Evolutionary conservation across 2,888 invertebrate genomes (phyloP), one percentile per base, ranked within the genome.

Genomic region (Stegophylla sp.): DNA sequence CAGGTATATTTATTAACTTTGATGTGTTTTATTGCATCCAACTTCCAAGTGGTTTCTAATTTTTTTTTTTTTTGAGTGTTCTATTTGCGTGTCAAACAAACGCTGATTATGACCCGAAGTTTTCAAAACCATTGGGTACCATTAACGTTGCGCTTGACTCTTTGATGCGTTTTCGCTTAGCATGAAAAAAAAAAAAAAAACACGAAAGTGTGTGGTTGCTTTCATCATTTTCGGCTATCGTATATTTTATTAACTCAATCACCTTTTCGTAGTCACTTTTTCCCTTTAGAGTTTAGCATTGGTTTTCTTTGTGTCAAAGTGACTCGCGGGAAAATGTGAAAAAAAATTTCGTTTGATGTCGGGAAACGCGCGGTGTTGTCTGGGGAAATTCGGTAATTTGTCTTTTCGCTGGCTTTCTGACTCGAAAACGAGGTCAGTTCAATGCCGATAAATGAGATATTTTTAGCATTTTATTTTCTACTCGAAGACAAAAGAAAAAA

Each of bases 1-100:
- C n/a, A 26, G 45, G 10, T 45, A 59, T 45, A 59, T 41, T 28
- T 71, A 59, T 61, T 73, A 61, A 73, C 26, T 73, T 73, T 61
- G 23, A 61, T 73, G 45, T 73, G 20, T 59, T 45, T 73, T 61
- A 73, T 73, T 61, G 9, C 26, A 28, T 61, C 28, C 13, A n/a
- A 9, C 26, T 45, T 61, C 28, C 13, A n/a, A 73, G 20, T 28
- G 45, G 28, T 61, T 45, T 45, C 26, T 56, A 56, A 73, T 73
- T 73, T 45, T 28, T n/a, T 17, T 48, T 45, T 28, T n/a, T 17
- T 48, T 45, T 28, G 7, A 45, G 3, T 43, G 13, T 73, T 43
- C 13, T 59, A 26, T 61, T 73, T 61, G 12, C n/a, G n/a, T 73
- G 61, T 28, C 20, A 4, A 48, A 28, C 45, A 45, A 45, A 61